phyloP scores from a whole-genome alignment of 2,888 invertebrate species.

The Altica lythri region DNA sequence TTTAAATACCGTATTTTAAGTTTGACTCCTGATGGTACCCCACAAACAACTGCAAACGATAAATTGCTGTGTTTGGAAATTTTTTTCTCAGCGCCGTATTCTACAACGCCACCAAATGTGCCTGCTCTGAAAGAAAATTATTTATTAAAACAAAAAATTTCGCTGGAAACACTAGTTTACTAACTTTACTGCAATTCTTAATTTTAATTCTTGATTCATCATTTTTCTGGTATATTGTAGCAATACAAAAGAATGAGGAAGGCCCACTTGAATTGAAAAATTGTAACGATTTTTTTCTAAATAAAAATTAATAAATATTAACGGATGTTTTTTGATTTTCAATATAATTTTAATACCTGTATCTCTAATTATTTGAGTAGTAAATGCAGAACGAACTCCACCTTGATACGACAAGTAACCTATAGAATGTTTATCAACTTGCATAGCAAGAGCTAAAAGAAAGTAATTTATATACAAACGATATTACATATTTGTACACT shows the following conservation, averaged over 20 bases:
- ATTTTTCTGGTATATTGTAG: slow-evolving; percentile 80
- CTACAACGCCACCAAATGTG: slow-evolving; percentile 83
- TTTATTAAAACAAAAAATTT: slow-evolving; percentile 2
- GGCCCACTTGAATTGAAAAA: slow-evolving; percentile 79
- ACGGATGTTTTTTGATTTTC: neutral
- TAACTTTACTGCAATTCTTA: slow-evolving; percentile 63
- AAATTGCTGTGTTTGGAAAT: slow-evolving; percentile 88
- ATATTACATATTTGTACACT: slow-evolving; percentile 48
- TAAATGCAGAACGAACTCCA: slow-evolving; percentile 74
- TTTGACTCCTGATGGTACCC: slow-evolving; percentile 85
- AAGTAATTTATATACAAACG: slow-evolving; percentile 7
- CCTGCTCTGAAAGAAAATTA: slow-evolving; percentile 67
- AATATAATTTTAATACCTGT: slow-evolving; percentile 60
- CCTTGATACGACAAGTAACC: slow-evolving; percentile 87
- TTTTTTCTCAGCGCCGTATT: slow-evolving; percentile 92
- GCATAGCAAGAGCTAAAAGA: slow-evolving; percentile 75
- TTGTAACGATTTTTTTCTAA: slow-evolving; percentile 60
- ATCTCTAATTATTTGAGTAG: slow-evolving; percentile 79
- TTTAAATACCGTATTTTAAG: slow-evolving; percentile 77
- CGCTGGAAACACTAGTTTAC: slow-evolving; percentile 11
- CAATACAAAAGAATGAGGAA: slow-evolving; percentile 77
- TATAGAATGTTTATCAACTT: slow-evolving; percentile 84
- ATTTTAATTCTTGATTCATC: slow-evolving; percentile 76
- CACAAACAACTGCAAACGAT: slow-evolving; percentile 82
- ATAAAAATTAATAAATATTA: slow-evolving; percentile 9